Conservation (phyloP, 2,113 vertebrate genomes). For the Campylomormyrus numenius region DNA sequence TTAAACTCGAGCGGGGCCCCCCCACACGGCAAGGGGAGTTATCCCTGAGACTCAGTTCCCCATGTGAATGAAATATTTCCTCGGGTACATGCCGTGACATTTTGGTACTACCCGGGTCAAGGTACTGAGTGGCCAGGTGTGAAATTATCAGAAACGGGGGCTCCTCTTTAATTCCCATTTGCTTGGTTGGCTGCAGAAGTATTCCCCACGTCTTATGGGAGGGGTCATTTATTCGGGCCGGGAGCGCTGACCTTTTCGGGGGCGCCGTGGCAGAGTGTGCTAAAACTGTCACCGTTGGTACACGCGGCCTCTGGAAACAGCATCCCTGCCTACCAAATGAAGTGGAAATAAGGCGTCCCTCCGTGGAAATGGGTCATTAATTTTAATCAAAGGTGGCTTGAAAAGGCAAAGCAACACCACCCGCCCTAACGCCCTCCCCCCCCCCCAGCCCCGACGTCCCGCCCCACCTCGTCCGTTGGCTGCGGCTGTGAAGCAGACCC, state of each 20-base stretch:
- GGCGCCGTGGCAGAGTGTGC: slow-evolving; percentile 58
- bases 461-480: neutral
- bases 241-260: slow-evolving; percentile 74
- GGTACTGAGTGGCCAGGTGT: slow-evolving; percentile 47
- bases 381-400: slow-evolving; percentile 97
- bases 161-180: slow-evolving; percentile 19
- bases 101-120: slow-evolving; percentile 32
- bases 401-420: slow-evolving; percentile 74
- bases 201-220: slow-evolving; percentile 68
- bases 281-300: slow-evolving; percentile 73
- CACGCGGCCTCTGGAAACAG: slow-evolving; percentile 66
- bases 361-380: slow-evolving; percentile 89
- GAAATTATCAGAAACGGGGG: slow-evolving; percentile 45
- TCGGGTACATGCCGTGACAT: neutral
- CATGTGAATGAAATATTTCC: neutral
- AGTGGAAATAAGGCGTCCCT: slow-evolving; percentile 88
- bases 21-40: neutral
- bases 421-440: slow-evolving; percentile 55
- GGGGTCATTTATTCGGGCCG: slow-evolving; percentile 68
- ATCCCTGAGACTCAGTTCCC: neutral
- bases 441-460: slow-evolving; percentile 29
- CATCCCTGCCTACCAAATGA: slow-evolving; percentile 85
- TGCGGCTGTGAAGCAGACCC: neutral
- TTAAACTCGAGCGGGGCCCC: neutral
- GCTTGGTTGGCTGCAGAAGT: slow-evolving; percentile 32